Conservation (phyloP, 2,888 invertebrate genomes). For the Strigamia crassipes region DNA sequence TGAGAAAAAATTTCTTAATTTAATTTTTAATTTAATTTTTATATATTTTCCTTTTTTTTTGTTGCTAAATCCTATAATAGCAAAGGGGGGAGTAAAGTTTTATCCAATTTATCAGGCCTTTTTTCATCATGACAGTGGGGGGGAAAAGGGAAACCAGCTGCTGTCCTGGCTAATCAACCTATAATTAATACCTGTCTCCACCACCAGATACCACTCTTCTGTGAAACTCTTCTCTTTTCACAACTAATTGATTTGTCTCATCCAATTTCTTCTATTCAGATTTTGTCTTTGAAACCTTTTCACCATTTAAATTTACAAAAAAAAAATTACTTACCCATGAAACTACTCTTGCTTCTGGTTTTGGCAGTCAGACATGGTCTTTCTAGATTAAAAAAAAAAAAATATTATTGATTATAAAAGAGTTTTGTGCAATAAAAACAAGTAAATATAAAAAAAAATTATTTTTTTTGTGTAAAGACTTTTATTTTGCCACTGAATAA, state of each 20-base stretch:
- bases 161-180: constrained; percentile 18
- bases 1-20: neutral
- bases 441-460: no score
- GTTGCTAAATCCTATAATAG: neutral
- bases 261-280: neutral
- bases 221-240: neutral
- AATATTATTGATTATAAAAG: neutral
- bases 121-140: neutral
- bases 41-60: neutral
- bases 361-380: constrained; percentile 82
- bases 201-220: constrained; percentile 11
- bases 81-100: neutral
- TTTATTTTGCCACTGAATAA: no score
- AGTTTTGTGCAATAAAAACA: neutral
- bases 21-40: neutral
- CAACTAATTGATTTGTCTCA: neutral
- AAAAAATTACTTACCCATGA: constrained; percentile 64
- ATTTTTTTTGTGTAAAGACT: no score
- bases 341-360: constrained; percentile 72
- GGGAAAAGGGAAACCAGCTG: neutral
- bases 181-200: constrained; percentile 20
- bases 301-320: neutral
- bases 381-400: constrained; percentile 59
- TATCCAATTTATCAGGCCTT: neutral
- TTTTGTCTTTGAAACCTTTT: neutral